Evolutionary conservation across 2,888 invertebrate species (phyloP).

Genomic region (Drosophila monieri): DNA sequence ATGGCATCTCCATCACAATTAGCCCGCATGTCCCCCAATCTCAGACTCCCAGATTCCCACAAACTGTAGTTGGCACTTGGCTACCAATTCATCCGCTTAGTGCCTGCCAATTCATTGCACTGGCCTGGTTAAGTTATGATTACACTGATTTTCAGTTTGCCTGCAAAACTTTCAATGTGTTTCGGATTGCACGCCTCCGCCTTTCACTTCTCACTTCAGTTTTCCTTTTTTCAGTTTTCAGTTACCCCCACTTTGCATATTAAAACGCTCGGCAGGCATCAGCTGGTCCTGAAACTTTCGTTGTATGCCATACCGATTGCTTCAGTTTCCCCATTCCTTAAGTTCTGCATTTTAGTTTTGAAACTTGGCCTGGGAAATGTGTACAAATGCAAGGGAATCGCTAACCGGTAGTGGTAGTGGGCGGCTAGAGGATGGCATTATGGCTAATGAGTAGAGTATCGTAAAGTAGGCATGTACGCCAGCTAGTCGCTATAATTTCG

Average conservation of each 20-base stretch:
- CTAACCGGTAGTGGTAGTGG: conserved; percentile 10
- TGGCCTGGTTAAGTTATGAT: conserved; percentile 54
- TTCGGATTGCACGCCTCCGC: conserved; percentile 37
- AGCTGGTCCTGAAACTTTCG: conserved; percentile 19
- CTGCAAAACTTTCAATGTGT: conserved; percentile 37
- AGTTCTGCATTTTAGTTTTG: conserved; percentile 12
- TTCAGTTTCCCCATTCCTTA: conserved; percentile 8
- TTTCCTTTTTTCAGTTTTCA: conserved; percentile 17
- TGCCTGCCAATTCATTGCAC: conserved; percentile 33
- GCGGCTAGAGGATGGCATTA: conserved; percentile 27
- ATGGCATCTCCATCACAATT: conserved; percentile 36
- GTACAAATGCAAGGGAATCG: conserved; percentile 2
- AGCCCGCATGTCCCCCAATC: conserved; percentile 48
- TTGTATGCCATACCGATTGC: conserved; percentile 30
- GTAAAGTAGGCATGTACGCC: conserved; percentile 16
- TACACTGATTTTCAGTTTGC: conserved; percentile 45
- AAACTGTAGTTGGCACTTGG: conserved; percentile 52
- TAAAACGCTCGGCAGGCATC: conserved; percentile 28
- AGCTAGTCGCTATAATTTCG: neutral
- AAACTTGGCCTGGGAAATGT: conserved; percentile 1
- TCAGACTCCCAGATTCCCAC: neutral
- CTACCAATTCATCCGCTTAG: conserved; percentile 34
- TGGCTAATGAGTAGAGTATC: conserved; percentile 31
- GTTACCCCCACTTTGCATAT: conserved; percentile 31
- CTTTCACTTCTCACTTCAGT: conserved; percentile 28